phyloP scores from a whole-genome alignment of 2,797 vertebrate species.

The Meriones psammophilus region DNA sequence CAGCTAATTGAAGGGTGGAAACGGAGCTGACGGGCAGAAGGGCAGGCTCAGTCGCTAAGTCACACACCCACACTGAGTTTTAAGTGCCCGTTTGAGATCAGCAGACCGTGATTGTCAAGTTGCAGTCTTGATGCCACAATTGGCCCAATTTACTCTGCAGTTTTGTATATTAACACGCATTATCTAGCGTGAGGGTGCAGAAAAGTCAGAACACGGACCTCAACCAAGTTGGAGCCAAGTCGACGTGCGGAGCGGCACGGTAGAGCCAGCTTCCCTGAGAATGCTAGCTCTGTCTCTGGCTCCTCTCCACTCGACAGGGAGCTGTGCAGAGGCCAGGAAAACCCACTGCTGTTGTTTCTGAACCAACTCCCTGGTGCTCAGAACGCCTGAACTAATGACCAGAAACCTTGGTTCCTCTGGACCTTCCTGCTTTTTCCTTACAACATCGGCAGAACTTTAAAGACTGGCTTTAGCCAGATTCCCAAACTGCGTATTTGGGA shows the following conservation, averaged over 20 bases:
- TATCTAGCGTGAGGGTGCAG: neutral
- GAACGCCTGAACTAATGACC: neutral
- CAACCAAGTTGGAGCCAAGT: neutral
- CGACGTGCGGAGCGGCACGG: neutral
- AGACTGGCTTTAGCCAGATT: neutral
- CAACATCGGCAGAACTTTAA: neutral
- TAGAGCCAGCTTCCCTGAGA: neutral
- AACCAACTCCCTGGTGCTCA: neutral
- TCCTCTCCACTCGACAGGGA: neutral
- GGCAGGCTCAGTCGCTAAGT: constrained; percentile 56
- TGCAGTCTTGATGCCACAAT: constrained; percentile 64
- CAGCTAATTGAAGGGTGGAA: constrained; percentile 79
- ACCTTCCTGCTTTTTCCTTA: neutral
- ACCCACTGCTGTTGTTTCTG: neutral
- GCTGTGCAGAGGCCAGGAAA: neutral
- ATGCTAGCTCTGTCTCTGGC: accelerated
- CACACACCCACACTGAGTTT: constrained; percentile 68
- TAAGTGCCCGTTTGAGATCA: constrained; percentile 72
- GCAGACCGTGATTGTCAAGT: constrained; percentile 84
- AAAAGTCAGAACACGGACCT: constrained; percentile 35
- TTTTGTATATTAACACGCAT: constrained; percentile 57
- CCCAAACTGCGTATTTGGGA: neutral
- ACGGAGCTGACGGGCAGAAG: constrained; percentile 70
- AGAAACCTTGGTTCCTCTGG: neutral
- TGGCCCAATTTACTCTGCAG: constrained; percentile 58